Percentiles rank a stretch among this genome's conserved stretches.
These are phyloP conservation scores for Geotria australis DNA, from an alignment of 2,797 vertebrate species.

Conservation along the genomic window DNA sequence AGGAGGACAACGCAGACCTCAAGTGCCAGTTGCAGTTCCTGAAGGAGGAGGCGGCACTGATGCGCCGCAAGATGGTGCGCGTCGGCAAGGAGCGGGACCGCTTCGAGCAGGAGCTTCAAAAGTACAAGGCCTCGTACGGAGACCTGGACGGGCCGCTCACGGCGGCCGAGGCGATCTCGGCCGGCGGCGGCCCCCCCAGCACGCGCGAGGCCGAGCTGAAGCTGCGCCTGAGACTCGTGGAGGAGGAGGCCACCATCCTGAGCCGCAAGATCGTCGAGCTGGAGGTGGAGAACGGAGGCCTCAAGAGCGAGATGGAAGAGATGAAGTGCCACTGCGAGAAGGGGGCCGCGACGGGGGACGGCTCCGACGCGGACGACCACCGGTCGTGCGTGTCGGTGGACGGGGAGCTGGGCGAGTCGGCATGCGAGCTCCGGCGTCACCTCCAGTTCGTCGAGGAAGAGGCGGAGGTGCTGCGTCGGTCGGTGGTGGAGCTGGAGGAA, in stretches of 20 bases:
- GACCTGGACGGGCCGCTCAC: slow-evolving; percentile 60
- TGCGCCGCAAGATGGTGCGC: slow-evolving; percentile 93
- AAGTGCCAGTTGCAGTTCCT: slow-evolving; percentile 95
- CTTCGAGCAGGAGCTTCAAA: slow-evolving; percentile 76
- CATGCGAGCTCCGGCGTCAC: slow-evolving; percentile 56
- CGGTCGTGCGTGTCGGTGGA: slow-evolving; percentile 4
- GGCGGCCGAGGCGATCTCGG: slow-evolving; percentile 48
- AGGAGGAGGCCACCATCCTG: slow-evolving; percentile 86
- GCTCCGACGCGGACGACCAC: background rate
- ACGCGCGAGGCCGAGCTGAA: slow-evolving; percentile 68
- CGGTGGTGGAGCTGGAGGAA: slow-evolving; percentile 80
- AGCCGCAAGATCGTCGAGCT: slow-evolving; percentile 81
- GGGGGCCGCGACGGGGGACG: slow-evolving; percentile 6
- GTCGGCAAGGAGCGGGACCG: slow-evolving; percentile 70
- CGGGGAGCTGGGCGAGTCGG: slow-evolving; percentile 43
- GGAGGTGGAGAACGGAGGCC: slow-evolving; percentile 82
- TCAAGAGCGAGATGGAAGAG: slow-evolving; percentile 77
- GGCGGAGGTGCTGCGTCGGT: slow-evolving; percentile 61
- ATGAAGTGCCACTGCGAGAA: slow-evolving; percentile 66
- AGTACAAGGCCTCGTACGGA: slow-evolving; percentile 55
- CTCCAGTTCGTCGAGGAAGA: slow-evolving; percentile 94
- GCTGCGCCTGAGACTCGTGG: slow-evolving; percentile 73
- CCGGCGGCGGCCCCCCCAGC: slow-evolving; percentile 14
- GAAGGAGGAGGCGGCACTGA: slow-evolving; percentile 80
- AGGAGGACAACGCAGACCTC: slow-evolving; percentile 81